These are phyloP conservation scores for Anaspis maculata DNA, from an alignment of 2,888 invertebrate species.

Conservation along the genomic window DNA sequence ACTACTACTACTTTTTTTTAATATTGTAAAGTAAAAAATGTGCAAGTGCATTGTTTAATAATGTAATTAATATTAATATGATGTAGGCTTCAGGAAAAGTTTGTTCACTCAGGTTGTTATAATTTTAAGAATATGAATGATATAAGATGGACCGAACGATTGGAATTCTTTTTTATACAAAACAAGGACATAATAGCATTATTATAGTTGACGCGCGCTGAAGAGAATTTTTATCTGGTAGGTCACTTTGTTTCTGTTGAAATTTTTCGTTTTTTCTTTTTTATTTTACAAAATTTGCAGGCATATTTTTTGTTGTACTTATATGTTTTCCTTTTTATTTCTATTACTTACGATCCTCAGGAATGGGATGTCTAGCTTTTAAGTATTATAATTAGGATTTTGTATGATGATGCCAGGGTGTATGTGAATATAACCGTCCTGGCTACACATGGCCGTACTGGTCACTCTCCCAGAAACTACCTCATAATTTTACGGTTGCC, in stretches of 20 bases:
- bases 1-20: too few relatives aligned
- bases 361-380: constrained; percentile 8
- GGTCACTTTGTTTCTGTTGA: constrained; percentile 5
- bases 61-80: constrained; percentile 15
- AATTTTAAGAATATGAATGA: constrained; percentile 8
- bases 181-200: too few relatives aligned
- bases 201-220: background rate
- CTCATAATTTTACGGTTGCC: constrained; percentile 25
- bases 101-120: constrained; percentile 23
- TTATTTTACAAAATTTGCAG: constrained; percentile 1
- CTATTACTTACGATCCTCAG: constrained; percentile 11
- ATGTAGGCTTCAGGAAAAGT: constrained; percentile 8
- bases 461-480: constrained; percentile 22
- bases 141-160: constrained; percentile 5
- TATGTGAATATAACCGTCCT: constrained; percentile 22
- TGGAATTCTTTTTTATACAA: constrained; percentile 8
- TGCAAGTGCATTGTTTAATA: constrained; percentile 13
- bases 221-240: constrained; percentile 9
- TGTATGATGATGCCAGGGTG: constrained; percentile 22
- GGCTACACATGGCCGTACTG: constrained; percentile 13
- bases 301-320: constrained; percentile 14
- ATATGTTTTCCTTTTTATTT: constrained; percentile 12
- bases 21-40: constrained; percentile 9
- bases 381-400: constrained; percentile 12
- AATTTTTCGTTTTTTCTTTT: constrained; percentile 5